phyloP scores from a whole-genome alignment of 2,113 vertebrate species.

The Channa argus region DNA sequence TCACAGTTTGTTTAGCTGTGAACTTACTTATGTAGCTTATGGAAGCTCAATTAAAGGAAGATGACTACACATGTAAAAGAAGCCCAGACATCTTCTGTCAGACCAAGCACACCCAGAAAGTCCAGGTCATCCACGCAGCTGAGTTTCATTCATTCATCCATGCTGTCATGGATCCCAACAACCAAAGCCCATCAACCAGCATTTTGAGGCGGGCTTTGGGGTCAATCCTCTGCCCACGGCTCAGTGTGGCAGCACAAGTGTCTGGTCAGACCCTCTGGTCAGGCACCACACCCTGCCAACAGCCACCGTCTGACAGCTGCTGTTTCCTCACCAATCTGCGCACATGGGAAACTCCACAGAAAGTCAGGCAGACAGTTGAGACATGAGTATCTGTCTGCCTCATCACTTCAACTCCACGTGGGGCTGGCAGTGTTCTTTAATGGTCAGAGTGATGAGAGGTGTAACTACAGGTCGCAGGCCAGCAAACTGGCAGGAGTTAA shows the following conservation, averaged over 20 bases:
- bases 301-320: conserved; percentile 81
- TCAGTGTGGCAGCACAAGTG: conserved; percentile 65
- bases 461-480: conserved; percentile 69
- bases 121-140: conserved; percentile 38
- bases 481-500: conserved; percentile 68
- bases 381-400: conserved; percentile 43
- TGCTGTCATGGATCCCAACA: conserved; percentile 50
- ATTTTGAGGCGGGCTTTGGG: conserved; percentile 64
- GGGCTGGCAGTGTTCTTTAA: conserved; percentile 59
- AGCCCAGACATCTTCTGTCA: conserved; percentile 18
- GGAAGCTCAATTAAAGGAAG: conserved; percentile 42
- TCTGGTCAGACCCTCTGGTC: conserved; percentile 72
- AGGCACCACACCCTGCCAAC: conserved; percentile 75
- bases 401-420: conserved; percentile 46
- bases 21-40: conserved; percentile 45
- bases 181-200: conserved; percentile 66
- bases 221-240: conserved; percentile 63
- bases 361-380: conserved; percentile 61
- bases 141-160: conserved; percentile 53
- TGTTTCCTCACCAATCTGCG: conserved; percentile 68
- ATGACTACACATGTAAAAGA: conserved; percentile 29
- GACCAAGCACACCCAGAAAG: conserved; percentile 50
- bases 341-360: conserved; percentile 66
- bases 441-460: conserved; percentile 74
- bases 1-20: conserved; percentile 67